Conservation (phyloP, 2,113 vertebrate genomes). For the Papio anubis region DNA sequence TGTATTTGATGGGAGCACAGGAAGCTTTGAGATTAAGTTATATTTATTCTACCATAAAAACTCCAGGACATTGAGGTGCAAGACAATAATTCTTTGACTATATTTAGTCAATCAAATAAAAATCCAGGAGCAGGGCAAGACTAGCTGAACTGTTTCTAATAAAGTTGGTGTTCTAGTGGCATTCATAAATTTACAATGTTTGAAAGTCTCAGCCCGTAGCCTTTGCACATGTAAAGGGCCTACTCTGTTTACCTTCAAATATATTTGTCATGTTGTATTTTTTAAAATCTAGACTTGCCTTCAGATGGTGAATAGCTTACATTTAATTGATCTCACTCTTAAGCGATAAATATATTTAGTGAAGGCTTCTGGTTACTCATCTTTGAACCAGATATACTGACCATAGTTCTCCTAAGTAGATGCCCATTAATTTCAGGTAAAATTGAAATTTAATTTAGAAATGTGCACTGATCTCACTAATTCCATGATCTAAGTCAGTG, state of each 20-base stretch:
- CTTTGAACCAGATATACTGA: neutral
- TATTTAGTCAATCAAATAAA: neutral
- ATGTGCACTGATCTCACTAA: neutral
- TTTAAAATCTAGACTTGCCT: neutral
- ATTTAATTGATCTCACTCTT: conserved; percentile 9
- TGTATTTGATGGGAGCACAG: neutral
- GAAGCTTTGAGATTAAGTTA: neutral
- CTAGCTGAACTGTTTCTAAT: neutral
- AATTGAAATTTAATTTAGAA: conserved; percentile 2
- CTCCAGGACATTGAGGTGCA: neutral
- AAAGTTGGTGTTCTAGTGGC: neutral
- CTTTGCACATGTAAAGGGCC: neutral
- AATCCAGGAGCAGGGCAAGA: neutral
- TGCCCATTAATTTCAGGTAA: neutral
- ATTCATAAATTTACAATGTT: conserved; percentile 5
- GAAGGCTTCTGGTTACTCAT: neutral
- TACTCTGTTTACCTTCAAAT: conserved; percentile 18
- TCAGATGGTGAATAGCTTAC: neutral
- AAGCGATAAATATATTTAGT: neutral
- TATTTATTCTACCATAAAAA: conserved; percentile 23
- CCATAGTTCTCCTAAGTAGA: neutral
- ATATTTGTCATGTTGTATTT: neutral
- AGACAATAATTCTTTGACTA: neutral
- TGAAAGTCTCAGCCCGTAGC: neutral
- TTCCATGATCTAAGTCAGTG: neutral